Base-by-base conservation (phyloP, 2,113 vertebrate genomes). In the Phaetusa simplex region DNA sequence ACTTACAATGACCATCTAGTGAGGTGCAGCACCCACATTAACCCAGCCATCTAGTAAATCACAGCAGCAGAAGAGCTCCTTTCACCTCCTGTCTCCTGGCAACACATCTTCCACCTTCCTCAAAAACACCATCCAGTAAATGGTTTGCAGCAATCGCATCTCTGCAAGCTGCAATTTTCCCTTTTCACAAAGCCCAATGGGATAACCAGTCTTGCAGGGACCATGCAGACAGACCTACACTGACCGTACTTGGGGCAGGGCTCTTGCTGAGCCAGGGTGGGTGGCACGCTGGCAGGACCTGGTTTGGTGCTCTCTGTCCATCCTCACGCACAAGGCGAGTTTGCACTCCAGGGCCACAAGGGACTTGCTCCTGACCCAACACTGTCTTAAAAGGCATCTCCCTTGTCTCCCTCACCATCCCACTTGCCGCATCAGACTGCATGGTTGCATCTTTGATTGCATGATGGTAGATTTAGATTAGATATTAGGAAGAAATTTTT, bases 201-300 rank as follows among this genome's bases (percentile, higher is more conserved):
- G 29, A 38, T 32, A 38, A 24, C 19, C 1, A 0, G 42, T 43
- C 55, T 65, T 77, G n/a, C 21, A 43, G 42, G 22, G 26, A 24
- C 22, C 0, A 0, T 4, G 8, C 1, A 3, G 26, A 6, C 53
- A 43, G 58, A 61, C 20, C 40, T 27, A 2, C 1, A 5, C 7
- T 0, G 2, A 5, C 5, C 0, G 3, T 40, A 23, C 34, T 7
- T 16, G 11, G 38, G 27, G 8, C 62, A 92, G 53, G 74, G 43
- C 4, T 78, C 30, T 50, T 2, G 0, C 17, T 0, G 0, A 79
- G 13, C 4, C 1, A 5, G 24, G 22, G 32, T 22, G 36, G 26
- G 20, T 61, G 59, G 30, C 0, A 1, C 3, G 24, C 20, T 27
- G 42, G 27, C 24, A 22, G 8, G 36, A 64, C 34, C 36, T 64